Evolutionary conservation across 1,140 invertebrate genomes (phyloP), one percentile per base, ranked within the genome.

Genomic region (Nymphalis io): DNA sequence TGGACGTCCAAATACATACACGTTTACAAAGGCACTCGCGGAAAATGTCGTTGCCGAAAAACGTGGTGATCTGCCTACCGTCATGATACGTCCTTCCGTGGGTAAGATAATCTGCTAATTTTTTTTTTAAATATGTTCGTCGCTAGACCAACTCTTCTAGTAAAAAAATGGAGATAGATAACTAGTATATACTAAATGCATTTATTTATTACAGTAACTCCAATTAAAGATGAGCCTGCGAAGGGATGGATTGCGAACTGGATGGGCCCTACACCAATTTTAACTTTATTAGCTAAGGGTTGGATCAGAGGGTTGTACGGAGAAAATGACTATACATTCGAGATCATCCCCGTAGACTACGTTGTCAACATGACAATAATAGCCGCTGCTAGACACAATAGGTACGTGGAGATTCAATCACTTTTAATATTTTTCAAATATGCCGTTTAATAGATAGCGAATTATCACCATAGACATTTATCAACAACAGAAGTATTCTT

Each of bases 61-160:
- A 69, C 93, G 93, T 40, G 93, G 94, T 62, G 74, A 92, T 23
- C 79, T 99, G 21, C 97, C 98, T 0, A 91, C 95, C 1, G 94
- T 96, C 2, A 96, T 99, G 61, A 94, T 98, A 33, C 93, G 98
- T 78, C 98, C 98, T 1, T 98, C 98, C 0, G 98, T 99, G 80
- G 97, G 96, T 96, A 91, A 91, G 83, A 8, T 51, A 21, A n/a
- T n/a, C n/a, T n/a, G n/a, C n/a, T n/a, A n/a, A n/a, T n/a, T n/a
- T n/a, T n/a, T n/a, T n/a, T n/a, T n/a, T n/a, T n/a, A n/a, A 39
- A 4, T 39, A 42, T 42, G 2, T 13, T n/a, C 3, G 42, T 42
- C 1, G n/a, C 5, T 46, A n/a, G 0, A 33, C 27, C 27, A 8
- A 33, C 2, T 33, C 5, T 33, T 33, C 5, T 33, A 1, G 10